Base-by-base conservation (phyloP, 1,140 invertebrate genomes). In the Maconellicoccus hirsutus region DNA sequence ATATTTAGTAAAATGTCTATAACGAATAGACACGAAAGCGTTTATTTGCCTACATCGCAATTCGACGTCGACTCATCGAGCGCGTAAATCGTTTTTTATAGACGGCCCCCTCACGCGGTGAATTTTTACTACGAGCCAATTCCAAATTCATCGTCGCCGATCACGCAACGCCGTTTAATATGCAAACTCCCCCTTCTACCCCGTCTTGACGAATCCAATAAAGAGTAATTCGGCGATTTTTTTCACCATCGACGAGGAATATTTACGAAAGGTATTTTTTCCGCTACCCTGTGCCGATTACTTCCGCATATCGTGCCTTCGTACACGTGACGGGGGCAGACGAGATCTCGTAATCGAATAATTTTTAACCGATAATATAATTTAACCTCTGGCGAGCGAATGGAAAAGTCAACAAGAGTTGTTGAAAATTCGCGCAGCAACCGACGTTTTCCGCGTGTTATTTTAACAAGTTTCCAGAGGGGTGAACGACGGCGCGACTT, bases 351-450 rank as follows among this genome's bases (percentile, higher is more conserved):
- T 52, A 52, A 52, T 52, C 42, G 42, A 52, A 52, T 52, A 52
- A 52, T 52, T 52, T 52, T 52, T 52, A 52, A 52, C 42, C 42
- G 42, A 52, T 52, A 52, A 52, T 52, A 52, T 52, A 52, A 52
- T 52, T 52, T 52, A 52, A 52, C 42, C 42, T 52, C 42, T 52
- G 42, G 42, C 42, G 42, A 52, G 42, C 16, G 42, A 52, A 52
- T 19, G n/a, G 10, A 16, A 52, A 52, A 52, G 42, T 52, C 42
- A 52, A 52, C 42, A 52, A 2, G 42, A 52, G 42, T 16, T 52
- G 42, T 52, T 52, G 42, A 52, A 52, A 52, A 8, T 52, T 52
- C n/a, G 42, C 42, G 12, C 4, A 52, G 42, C 42, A 52, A 52
- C n/a, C n/a, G n/a, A n/a, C 42, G 42, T 52, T 52, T 52, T 16